Base-by-base conservation (phyloP, 1,140 invertebrate species). In the Rhopalosiphum maidis region DNA sequence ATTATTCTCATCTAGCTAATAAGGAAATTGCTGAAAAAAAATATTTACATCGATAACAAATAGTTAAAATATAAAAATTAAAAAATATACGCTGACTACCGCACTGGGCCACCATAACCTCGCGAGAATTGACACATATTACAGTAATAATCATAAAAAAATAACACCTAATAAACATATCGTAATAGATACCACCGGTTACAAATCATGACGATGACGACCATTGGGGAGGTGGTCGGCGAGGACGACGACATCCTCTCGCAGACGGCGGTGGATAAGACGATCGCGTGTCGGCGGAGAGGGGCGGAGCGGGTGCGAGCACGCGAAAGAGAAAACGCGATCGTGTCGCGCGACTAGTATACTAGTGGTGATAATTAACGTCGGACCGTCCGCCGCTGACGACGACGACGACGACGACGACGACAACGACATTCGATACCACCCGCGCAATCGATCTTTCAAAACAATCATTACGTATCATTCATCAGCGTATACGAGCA, bases 291-390 rank as follows among this genome's bases (percentile, higher is more conserved):
- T 5, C 85, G 41, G 30, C 18, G 46, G 48, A 22, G 87, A 23
- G 48, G 51, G 87, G 87, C 48, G 48, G 87, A 51, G 8, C 48
- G 87, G 86, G 86, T 30, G 43, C 87, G n/a, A 68, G 60, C 30
- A n/a, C 35, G 87, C n/a, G 87, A 89, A 89, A 89, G 87, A 89
- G 87, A 89, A 89, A 89, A 89, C 35, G 35, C 87, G n/a, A 55
- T 30, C 35, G 35, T 11, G 87, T 89, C 87, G 87, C 46, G 46
- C 82, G 82, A 43, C 23, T 77, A 91, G 90, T 92, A 18, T 51
- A 51, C 48, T 51, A 51, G 48, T 51, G 48, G 90, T 83, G n/a
- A 92, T 82, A 92, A 92, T 92, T 92, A 92, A 92, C 55, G 90
- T 82, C 68, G 90, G 68, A 92, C 68, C 60, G 90, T 92, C 90